Evolutionary conservation across 2,888 invertebrate genomes (phyloP), one percentile per base, ranked within the genome.

Genomic region (Chromoteleia sp.): DNA sequence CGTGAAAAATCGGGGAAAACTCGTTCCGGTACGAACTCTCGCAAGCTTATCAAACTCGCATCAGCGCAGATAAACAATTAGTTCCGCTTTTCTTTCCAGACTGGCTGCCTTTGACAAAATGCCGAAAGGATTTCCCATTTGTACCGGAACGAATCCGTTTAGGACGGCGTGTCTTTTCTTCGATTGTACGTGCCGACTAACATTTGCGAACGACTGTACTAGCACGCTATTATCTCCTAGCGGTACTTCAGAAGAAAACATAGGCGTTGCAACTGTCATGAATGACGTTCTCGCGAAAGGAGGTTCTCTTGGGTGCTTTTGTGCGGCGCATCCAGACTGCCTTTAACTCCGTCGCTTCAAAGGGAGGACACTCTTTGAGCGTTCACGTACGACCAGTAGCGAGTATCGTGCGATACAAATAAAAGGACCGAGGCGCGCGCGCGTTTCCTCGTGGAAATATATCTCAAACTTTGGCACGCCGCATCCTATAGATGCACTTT

Each of bases 241-340:
- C 89, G 88, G 89, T 89, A 88, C 87, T 89, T 88, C 89, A 88
- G 88, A 89, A 87, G 88, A 88, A 87, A 86, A 83, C 89, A 88
- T 87, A 85, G 89, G 88, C 87, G 88, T 87, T 86, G 84, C 86
- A 84, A 68, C 84, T 85, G 83, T 84, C 84, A 83, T 85, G 87
- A 87, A 85, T 85, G 86, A 85, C 84, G 82, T 61, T 67, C 61
- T 59, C 65, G 75, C 68, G 75, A 71, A 77, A 74, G 70, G 65
- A 80, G 82, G 50, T 63, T 73, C 76, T 76, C 74, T 71, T 52
- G 78, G 68, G 74, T 70, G 74, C 81, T 77, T 78, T 81, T 74
- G 67, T 78, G 65, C 74, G 54, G 36, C 61, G 59, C 75, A 71
- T 63, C 39, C 59, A 82, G 78, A 79, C 78, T 77, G 82, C 73